These are phyloP conservation scores for Phortica magna DNA, from an alignment of 2,888 invertebrate genomes.

Conservation along the genomic window DNA sequence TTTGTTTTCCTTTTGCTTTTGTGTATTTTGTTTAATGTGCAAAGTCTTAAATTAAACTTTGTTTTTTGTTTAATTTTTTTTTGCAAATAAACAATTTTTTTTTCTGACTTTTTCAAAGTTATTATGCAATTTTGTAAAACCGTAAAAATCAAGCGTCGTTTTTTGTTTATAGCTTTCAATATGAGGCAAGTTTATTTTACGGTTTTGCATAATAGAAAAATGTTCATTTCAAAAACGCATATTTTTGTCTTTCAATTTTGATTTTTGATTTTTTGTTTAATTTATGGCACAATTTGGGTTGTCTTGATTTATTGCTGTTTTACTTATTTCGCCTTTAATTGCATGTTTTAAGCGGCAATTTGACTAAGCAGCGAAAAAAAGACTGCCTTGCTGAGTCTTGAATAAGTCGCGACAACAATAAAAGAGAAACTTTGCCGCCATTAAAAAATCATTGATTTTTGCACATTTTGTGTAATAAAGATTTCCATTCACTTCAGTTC, in stretches of 20 bases:
- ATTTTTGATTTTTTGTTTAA: not conserved
- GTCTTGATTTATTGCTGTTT: not conserved
- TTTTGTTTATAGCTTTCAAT: conserved; percentile 5
- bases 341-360: not conserved
- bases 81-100: not conserved
- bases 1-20: too few species aligned
- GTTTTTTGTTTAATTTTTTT: not conserved
- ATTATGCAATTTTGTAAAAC: not conserved
- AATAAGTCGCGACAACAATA: too few species aligned
- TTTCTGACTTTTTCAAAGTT: too few species aligned
- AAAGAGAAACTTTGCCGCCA: too few species aligned
- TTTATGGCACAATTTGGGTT: not conserved
- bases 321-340: not conserved
- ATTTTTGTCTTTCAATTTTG: not conserved
- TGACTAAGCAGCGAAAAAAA: not conserved
- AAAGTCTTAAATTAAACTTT: not conserved
- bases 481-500: too few species aligned
- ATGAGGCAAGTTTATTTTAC: not conserved
- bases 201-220: conserved; percentile 1
- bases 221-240: not conserved
- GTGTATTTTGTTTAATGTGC: conserved; percentile 4
- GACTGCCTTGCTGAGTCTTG: not conserved
- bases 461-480: too few species aligned
- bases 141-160: not conserved
- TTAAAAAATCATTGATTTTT: too few species aligned